phyloP scores from a whole-genome alignment of 2,888 invertebrate genomes.

The Balanococcus diminutus region DNA sequence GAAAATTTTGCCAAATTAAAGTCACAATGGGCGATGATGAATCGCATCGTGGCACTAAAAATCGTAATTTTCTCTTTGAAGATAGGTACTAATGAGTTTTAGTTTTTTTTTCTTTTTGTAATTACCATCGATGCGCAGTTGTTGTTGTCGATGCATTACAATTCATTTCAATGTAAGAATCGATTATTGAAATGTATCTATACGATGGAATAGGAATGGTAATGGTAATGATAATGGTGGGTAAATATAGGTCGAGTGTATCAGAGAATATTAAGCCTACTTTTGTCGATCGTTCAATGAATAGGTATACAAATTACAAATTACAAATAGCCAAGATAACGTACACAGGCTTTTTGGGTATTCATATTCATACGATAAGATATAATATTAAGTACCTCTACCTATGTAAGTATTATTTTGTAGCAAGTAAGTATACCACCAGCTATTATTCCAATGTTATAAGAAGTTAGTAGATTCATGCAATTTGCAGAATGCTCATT shows the following conservation, averaged over 20 bases:
- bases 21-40: no score
- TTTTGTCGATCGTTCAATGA: not conserved
- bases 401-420: no score
- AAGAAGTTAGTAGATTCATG: not conserved
- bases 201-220: no score
- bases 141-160: not conserved
- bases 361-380: not conserved
- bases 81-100: not conserved
- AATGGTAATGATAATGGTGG: no score
- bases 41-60: not conserved
- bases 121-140: not conserved
- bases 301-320: no score
- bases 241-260: not conserved
- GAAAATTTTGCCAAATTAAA: no score
- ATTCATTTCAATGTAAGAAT: not conserved
- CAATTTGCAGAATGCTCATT: not conserved
- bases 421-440: no score
- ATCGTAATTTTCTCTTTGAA: not conserved
- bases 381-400: no score
- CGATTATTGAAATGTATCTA: not conserved
- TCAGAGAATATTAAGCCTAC: not conserved
- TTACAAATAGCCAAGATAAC: no score
- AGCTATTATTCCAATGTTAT: no score
- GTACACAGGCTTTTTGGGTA: not conserved
- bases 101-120: not conserved